Evolutionary conservation across 2,113 vertebrate species (phyloP).

Genomic region (Puntigrus tetrazona): DNA sequence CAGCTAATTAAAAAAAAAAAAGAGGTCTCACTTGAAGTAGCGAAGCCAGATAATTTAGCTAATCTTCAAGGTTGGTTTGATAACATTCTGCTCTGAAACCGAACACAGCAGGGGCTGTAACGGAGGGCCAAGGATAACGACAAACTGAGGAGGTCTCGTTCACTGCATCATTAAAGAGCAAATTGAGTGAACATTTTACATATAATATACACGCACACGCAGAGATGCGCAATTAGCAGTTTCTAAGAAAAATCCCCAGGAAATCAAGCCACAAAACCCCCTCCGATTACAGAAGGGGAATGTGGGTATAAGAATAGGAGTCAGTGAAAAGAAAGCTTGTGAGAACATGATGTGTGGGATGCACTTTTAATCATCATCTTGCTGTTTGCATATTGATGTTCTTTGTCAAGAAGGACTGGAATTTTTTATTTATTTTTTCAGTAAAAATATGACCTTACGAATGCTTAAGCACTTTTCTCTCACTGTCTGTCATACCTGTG

Average conservation of each 20-base stretch:
- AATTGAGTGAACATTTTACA: conserved; percentile 31
- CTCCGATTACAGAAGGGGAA: neutral
- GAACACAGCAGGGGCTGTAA: conserved; percentile 8
- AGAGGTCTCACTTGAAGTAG: conserved; percentile 22
- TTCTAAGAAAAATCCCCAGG: neutral
- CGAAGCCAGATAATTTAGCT: conserved; percentile 23
- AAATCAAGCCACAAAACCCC: neutral
- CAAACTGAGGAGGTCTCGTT: conserved; percentile 31
- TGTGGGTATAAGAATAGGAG: neutral
- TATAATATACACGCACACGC: neutral
- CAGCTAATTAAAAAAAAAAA: conserved; percentile 21
- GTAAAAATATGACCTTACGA: neutral
- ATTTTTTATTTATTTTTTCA: neutral
- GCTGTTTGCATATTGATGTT: neutral
- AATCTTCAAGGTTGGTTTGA: conserved; percentile 37
- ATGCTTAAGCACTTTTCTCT: neutral
- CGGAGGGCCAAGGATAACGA: conserved; percentile 7
- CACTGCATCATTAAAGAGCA: conserved; percentile 41
- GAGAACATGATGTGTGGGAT: neutral
- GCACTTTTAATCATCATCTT: neutral
- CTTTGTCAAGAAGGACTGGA: neutral
- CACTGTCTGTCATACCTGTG: neutral
- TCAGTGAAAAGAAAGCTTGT: neutral
- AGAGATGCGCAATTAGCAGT: neutral
- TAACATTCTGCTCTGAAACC: conserved; percentile 1